Evolutionary conservation across 2,888 invertebrate species (phyloP), one percentile per base, ranked within the genome.

Genomic region (Plebejus argus): DNA sequence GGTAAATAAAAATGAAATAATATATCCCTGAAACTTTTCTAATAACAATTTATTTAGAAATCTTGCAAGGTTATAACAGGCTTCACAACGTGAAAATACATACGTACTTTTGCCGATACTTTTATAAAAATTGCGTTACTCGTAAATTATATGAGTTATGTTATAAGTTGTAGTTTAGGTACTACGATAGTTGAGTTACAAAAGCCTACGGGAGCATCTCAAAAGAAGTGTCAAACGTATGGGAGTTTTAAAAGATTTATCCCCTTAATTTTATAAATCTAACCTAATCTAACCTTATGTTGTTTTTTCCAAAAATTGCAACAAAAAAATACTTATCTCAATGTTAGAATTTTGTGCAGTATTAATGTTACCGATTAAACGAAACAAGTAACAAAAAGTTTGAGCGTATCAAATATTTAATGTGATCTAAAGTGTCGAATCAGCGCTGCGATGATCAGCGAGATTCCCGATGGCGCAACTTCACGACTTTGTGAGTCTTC

Each of bases 361-460:
- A 53, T 18, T 53, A 10, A 53, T 18, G 15, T 18, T 58, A 58
- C 3, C 10, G 0, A 58, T 20, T 58, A 58, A 20, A 58, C n/a
- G 8, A 58, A 58, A 56, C 56, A 58, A 66, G 61, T 66, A 12
- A 5, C 28, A 1, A 23, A 66, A 66, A 66, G 3, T 28, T 66
- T 66, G 6, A 6, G 66, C 0, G 28, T 66, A 66, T 33, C 28
- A 66, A 66, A 66, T 66, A 66, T 66, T 66, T 33, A 28, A 66
- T 28, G 15, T 28, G 66, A 66, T 66, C 66, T 7, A 66, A 66
- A 66, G 66, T 66, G 66, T 66, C 66, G 66, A 66, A 66, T 66
- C 66, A 66, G 66, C 66, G 66, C 28, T 66, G 66, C 66, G 66
- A 66, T 66, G 66, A 66, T 66, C 66, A 33, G 28, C 66, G 66